Base-by-base conservation (phyloP, 2,797 vertebrate genomes). In the Cyprinella venusta region DNA sequence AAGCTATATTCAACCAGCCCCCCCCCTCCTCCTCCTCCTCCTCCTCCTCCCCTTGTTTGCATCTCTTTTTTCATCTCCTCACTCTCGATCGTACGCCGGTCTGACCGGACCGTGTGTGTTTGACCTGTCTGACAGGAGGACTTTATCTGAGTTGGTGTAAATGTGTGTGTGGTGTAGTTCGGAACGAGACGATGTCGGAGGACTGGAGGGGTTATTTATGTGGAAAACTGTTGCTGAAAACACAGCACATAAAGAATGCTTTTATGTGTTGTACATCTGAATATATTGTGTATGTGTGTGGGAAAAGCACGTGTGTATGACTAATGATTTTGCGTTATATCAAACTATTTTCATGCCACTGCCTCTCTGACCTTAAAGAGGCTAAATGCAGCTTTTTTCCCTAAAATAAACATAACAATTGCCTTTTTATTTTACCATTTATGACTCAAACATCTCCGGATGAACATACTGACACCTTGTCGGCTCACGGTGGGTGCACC, bases 1-100 rank as follows among this genome's bases (percentile, higher is more conserved):
- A 92, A 89, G 89, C 91, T 91, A 88, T 91, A 89, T 91, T 87
- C 76, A 45, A 72, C 85, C 82, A 67, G 75, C 45, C 72, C 79
- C 61, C 30, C 30, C 3, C 30, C 30, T 30, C 30, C 30, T 30
- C 30, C 30, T 30, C 30, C 30, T 33, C 30, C 30, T 33, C 30
- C 30, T 33, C 79, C 45, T 77, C 84, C 61, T 68, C 56, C 80
- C 7, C 24, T 24, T n/a, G 54, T 74, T 75, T 65, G 63, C 54
- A 36, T 36, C 33, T 24, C 5, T 10, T 1, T 40, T 26, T 30
- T 40, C n/a, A 64, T 65, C 42, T 24, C 59, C 30, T 24, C 59
- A 65, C 59, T 81, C 67, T 71, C 56, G 64, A 21, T 74, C 33
- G 40, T 71, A 13, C 3, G 0, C 54, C 13, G 16, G 45, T 75